phyloP scores from a whole-genome alignment of 1,140 invertebrate genomes.

The Tetramorium parvispinum region DNA sequence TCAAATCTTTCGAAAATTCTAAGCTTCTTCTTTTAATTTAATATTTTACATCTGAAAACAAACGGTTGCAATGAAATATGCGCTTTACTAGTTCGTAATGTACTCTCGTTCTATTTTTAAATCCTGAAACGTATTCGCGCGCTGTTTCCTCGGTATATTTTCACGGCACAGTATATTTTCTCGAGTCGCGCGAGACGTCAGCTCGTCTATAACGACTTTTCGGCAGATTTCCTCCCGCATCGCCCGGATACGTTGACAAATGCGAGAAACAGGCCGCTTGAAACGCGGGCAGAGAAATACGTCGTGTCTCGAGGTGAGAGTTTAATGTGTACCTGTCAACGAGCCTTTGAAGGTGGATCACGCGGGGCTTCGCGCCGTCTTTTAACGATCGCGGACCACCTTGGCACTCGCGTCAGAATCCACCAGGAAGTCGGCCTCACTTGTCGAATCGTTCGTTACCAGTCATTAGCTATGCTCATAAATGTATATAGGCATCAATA shows the following conservation, averaged over 20 bases:
- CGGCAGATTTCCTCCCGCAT: constrained; percentile 13
- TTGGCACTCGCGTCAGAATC: constrained; percentile 36
- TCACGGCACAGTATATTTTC: neutral
- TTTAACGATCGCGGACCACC: constrained; percentile 61
- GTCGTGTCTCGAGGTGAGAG: constrained; percentile 56
- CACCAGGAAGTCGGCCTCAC: constrained; percentile 58
- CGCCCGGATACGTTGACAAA: constrained; percentile 48
- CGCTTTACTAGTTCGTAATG: neutral
- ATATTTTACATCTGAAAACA: neutral
- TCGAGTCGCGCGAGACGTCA: neutral
- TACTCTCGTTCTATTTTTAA: neutral
- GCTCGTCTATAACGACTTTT: constrained; percentile 34
- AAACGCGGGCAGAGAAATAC: constrained; percentile 31
- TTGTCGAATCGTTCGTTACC: constrained; percentile 65
- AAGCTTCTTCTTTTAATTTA: neutral
- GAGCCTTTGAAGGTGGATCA: constrained; percentile 44
- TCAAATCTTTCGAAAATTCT: neutral
- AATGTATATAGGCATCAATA: constrained; percentile 67
- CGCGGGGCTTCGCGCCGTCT: constrained; percentile 34
- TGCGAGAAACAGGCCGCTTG: constrained; percentile 44
- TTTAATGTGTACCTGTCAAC: constrained; percentile 60
- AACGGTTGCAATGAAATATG: neutral
- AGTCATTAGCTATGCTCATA: constrained; percentile 61
- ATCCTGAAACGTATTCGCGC: neutral
- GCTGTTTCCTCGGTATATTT: neutral